A percentile compares a stretch with the other conserved stretches of the same genome.
phyloP scores from a whole-genome alignment of 2,113 vertebrate genomes.

The Oenanthe melanoleuca region DNA sequence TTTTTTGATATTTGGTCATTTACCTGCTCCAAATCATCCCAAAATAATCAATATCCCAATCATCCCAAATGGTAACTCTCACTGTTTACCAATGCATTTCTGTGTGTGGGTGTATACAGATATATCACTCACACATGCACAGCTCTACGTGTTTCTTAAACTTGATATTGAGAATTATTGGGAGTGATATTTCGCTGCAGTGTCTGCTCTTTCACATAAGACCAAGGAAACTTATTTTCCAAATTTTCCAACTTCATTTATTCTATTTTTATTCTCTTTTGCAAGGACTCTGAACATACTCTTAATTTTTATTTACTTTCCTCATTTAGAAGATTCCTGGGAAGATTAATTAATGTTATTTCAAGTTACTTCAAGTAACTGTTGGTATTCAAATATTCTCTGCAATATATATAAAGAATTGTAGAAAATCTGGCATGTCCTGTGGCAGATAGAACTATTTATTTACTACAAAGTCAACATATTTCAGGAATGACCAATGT shows the following conservation, averaged over 20 bases:
- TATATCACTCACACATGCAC: background rate
- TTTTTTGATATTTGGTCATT: background rate
- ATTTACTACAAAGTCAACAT: background rate
- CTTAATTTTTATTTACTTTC: background rate
- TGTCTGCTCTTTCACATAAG: background rate
- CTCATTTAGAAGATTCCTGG: background rate
- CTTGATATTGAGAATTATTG: background rate
- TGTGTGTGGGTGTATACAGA: background rate
- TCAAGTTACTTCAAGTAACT: background rate
- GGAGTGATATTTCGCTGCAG: background rate
- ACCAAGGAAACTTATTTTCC: background rate
- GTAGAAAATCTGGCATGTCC: background rate
- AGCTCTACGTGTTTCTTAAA: background rate
- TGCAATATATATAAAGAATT: background rate
- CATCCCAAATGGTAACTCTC: background rate
- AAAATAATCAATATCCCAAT: background rate
- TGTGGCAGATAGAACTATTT: background rate
- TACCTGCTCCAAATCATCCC: background rate
- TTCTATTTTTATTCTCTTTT: background rate
- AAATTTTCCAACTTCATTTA: background rate
- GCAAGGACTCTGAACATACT: background rate
- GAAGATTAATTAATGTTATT: background rate
- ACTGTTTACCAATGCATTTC: background rate
- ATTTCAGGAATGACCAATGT: background rate
- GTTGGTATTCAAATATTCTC: background rate